These are phyloP conservation scores for Stenichneumon culpator DNA, from an alignment of 2,888 invertebrate genomes.

Conservation along the genomic window DNA sequence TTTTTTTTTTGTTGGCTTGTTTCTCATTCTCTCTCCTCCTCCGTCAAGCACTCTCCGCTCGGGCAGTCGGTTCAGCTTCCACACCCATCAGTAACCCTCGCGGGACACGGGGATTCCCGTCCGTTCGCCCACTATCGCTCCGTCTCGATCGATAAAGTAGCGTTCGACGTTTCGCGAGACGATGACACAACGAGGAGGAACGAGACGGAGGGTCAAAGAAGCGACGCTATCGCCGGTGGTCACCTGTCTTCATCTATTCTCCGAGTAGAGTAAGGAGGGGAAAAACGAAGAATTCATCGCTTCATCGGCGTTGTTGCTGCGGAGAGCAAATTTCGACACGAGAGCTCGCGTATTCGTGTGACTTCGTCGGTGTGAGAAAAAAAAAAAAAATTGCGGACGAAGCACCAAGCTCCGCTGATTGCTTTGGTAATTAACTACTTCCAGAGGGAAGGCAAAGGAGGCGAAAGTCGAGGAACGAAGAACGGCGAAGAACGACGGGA, in stretches of 20 bases:
- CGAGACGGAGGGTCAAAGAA: background rate
- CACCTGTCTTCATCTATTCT: constrained; percentile 12
- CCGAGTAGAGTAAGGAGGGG: constrained; percentile 8
- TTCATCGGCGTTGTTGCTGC: constrained; percentile 19
- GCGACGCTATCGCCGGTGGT: background rate
- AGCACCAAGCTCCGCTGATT: background rate
- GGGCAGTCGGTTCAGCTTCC: constrained; percentile 43
- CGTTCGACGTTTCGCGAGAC: constrained; percentile 48
- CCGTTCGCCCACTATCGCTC: background rate
- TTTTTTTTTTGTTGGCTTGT: constrained; percentile 12
- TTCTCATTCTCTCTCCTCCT: constrained; percentile 16
- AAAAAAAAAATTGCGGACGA: constrained; percentile 32
- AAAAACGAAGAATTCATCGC: constrained; percentile 21
- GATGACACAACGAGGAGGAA: background rate
- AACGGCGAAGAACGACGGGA: background rate
- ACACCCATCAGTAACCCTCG: constrained; percentile 7
- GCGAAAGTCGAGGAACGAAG: background rate
- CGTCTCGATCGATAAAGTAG: constrained; percentile 56
- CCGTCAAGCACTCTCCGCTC: constrained; percentile 29
- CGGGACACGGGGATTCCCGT: constrained; percentile 7
- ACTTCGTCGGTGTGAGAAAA: constrained; percentile 8
- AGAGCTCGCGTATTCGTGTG: constrained; percentile 19
- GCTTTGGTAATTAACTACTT: constrained; percentile 34
- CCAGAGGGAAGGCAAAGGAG: background rate
- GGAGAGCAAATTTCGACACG: constrained; percentile 12